phyloP scores from a whole-genome alignment of 2,888 invertebrate species.

The Mamestra brassicae region DNA sequence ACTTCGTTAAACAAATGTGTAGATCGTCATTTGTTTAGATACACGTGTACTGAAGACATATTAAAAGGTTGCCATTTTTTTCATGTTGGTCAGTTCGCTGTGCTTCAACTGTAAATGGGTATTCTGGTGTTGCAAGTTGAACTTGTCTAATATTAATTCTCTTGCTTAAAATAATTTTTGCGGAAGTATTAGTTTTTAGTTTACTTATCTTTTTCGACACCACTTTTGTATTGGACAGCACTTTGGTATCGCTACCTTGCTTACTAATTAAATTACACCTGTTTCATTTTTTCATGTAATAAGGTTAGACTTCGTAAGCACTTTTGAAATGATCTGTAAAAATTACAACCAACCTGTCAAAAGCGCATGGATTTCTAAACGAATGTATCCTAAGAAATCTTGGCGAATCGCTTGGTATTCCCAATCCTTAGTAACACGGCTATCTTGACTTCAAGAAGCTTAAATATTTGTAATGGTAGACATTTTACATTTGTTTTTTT shows the following conservation, averaged over 20 bases:
- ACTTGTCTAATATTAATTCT: neutral
- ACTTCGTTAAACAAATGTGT: constrained; percentile 1
- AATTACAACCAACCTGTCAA: no score
- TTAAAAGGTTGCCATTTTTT: no score
- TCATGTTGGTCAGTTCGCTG: no score
- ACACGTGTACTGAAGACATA: neutral
- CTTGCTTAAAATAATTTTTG: neutral
- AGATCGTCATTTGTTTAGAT: neutral
- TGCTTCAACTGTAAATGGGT: no score
- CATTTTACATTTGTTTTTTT: constrained; percentile 33
- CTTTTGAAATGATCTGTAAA: neutral
- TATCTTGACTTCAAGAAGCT: constrained; percentile 43
- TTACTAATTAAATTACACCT: no score
- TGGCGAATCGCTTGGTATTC: neutral
- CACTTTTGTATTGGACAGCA: no score
- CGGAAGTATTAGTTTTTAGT: neutral
- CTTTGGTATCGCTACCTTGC: no score
- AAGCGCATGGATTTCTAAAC: neutral
- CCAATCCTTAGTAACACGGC: constrained; percentile 7
- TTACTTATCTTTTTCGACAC: neutral
- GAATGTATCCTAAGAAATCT: neutral
- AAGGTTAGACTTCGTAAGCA: no score
- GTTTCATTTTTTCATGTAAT: no score
- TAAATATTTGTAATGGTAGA: constrained; percentile 35
- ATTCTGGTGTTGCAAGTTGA: no score